Evolutionary conservation across 2,888 invertebrate genomes (phyloP).

Genomic region (Linnaemya vulpina): DNA sequence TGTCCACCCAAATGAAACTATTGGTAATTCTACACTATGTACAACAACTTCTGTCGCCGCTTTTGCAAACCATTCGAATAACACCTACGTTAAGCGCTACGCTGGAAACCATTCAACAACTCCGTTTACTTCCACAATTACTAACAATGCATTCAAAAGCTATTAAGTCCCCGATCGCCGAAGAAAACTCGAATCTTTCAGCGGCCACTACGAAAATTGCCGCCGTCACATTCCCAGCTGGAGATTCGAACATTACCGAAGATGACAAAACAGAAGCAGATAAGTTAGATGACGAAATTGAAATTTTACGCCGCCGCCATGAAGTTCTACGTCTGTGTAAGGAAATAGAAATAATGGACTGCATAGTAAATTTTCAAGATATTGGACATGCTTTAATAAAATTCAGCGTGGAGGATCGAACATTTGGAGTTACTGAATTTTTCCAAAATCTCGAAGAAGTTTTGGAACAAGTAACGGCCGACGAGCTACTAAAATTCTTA

Average conservation of each 20-base stretch:
- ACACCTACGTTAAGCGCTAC: constrained; percentile 2
- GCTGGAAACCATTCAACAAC: constrained; percentile 1
- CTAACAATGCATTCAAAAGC: background rate
- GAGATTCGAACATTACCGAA: background rate
- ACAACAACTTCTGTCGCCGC: background rate
- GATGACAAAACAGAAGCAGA: constrained; percentile 7
- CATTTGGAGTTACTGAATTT: constrained; percentile 56
- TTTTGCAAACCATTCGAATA: background rate
- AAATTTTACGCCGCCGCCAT: constrained; percentile 19
- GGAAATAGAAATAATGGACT: constrained; percentile 28
- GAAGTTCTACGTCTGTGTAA: constrained; percentile 22
- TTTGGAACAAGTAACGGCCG: constrained; percentile 59
- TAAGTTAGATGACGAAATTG: constrained; percentile 30
- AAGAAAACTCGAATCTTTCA: background rate
- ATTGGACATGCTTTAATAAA: too few relatives aligned
- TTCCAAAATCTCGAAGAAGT: constrained; percentile 60
- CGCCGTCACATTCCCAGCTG: background rate
- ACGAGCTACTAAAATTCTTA: constrained; percentile 61
- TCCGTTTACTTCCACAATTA: background rate
- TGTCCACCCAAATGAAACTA: background rate
- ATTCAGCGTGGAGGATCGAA: constrained; percentile 68
- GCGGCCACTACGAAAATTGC: background rate
- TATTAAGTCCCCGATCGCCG: background rate
- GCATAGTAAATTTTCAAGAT: constrained; percentile 56
- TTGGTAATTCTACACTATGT: background rate